Evolutionary conservation across 2,797 vertebrate species (phyloP), one percentile per base, ranked within the genome.

Genomic region (Oryzias dopingdopingensis): DNA sequence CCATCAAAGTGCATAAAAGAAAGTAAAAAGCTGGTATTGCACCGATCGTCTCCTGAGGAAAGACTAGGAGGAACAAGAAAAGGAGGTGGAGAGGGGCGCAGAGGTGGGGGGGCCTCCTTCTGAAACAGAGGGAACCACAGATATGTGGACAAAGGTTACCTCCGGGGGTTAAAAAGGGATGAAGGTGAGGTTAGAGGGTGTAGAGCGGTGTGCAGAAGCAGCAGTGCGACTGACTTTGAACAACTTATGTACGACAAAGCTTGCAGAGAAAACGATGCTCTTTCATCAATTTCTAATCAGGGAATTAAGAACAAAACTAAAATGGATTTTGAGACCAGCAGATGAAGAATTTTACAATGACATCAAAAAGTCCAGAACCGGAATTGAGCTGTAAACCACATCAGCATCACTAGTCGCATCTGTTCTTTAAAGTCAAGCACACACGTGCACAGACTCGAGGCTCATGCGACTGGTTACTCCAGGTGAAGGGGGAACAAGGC

Each of bases 71-170:
- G 84, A 87, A 82, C 89, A 92, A 73, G 90, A 92, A 76, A 92
- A 87, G 78, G 91, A 92, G 90, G 92, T 93, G 91, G 87, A 89
- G 80, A 91, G 89, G 86, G 85, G 90, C 76, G 93, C 88, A 82
- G 90, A 90, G 84, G 90, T 80, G 86, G 90, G 74, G 75, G 67
- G 89, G 88, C 87, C 88, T 92, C 87, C 89, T 81, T 93, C 96
- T 98, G 95, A 72, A 96, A 96, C 77, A 96, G 89, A 87, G 67
- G 86, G 86, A 91, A 91, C 80, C 88, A 92, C 84, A 90, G 55
- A 90, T 72, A 88, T 0, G 72, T 70, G 80, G 77, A 83, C 56
- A 86, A 37, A 58, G 0, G 81, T 77, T 71, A 90, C 83, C 79
- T 37, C 32, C 1, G 32, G 10, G 32, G 32, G 63, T 62, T 49